Base-by-base conservation (phyloP, 2,888 invertebrate genomes). In the Eristalis arbustorum region DNA sequence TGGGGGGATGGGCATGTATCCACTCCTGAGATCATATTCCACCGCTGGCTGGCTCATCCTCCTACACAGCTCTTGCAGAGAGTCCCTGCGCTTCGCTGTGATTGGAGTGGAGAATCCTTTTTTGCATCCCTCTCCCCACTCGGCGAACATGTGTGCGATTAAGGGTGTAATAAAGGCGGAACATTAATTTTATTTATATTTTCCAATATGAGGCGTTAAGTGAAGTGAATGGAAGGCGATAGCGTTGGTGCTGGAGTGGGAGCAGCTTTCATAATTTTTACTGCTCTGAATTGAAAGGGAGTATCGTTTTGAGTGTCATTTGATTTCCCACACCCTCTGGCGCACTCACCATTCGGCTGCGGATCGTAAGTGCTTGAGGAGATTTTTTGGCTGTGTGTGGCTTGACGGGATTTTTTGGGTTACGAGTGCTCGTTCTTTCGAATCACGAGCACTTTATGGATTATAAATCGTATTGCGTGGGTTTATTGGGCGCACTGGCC, bases 161-260 rank as follows among this genome's bases (percentile, higher is more conserved):
- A n/a, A n/a, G 71, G 75, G 59, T 75, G 72, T 75, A 83, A 87
- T 87, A 87, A 87, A 71, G 83, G 28, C 66, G 40, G 78, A 68
- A 83, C 87, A 87, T 87, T 87, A 78, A 85, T 87, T 87, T 87
- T 87, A 83, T 87, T 87, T 83, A 83, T 83, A 77, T 67, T 79
- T 79, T 79, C 62, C 74, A 87, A 87, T 78, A 79, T 62, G 71
- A 75, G 78, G 83, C 83, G 78, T 87, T 87, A 87, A 87, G 87
- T 83, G 87, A 83, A 83, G 75, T 87, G 83, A 71, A 78, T 83
- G 83, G 67, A 78, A 85, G 74, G 78, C 78, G 77, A 85, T 81
- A 37, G 37, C 37, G 37, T 37, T 37, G 13, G 37, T 37, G 37
- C 13, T 25, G 76, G 84, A 72, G 73, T 5, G 5, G 1, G 6